Evolutionary conservation across 64 coral and sea anemone species (phyloP).

Genomic region (Dendronephthya gigantea): DNA sequence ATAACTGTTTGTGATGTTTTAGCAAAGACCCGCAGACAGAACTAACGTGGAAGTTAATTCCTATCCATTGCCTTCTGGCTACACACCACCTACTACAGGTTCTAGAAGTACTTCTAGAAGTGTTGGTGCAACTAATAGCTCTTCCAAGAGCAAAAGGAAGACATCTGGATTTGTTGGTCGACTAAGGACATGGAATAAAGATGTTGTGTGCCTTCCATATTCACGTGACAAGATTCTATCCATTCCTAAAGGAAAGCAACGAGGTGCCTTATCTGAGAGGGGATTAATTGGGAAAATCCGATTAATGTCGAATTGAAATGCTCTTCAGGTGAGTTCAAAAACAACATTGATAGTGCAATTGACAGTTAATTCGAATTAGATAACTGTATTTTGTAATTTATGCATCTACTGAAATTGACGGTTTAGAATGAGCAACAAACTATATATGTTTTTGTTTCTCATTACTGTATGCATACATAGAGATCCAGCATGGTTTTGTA

Average conservation of each 20-base stretch:
- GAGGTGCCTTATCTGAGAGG: neutral
- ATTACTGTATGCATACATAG: too few relatives aligned
- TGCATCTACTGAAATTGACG: too few relatives aligned
- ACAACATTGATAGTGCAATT: too few relatives aligned
- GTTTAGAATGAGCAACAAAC: too few relatives aligned
- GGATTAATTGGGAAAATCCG: neutral
- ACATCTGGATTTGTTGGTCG: neutral
- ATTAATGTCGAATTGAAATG: neutral
- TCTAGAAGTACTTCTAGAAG: neutral
- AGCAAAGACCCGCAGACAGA: neutral
- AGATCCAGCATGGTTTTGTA: too few relatives aligned
- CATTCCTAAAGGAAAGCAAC: neutral
- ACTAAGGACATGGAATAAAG: neutral
- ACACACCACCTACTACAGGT: too few relatives aligned
- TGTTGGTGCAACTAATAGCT: neutral
- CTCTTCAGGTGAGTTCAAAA: neutral
- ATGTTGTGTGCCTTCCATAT: neutral
- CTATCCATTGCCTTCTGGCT: neutral
- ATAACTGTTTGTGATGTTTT: too few relatives aligned
- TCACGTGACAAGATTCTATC: neutral
- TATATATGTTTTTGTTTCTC: too few relatives aligned
- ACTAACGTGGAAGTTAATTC: neutral
- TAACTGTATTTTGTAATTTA: too few relatives aligned
- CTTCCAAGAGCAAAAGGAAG: neutral
- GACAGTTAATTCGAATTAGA: too few relatives aligned